Conservation (phyloP, 2,797 vertebrate genomes). For the Cephalopachus bancanus region DNA sequence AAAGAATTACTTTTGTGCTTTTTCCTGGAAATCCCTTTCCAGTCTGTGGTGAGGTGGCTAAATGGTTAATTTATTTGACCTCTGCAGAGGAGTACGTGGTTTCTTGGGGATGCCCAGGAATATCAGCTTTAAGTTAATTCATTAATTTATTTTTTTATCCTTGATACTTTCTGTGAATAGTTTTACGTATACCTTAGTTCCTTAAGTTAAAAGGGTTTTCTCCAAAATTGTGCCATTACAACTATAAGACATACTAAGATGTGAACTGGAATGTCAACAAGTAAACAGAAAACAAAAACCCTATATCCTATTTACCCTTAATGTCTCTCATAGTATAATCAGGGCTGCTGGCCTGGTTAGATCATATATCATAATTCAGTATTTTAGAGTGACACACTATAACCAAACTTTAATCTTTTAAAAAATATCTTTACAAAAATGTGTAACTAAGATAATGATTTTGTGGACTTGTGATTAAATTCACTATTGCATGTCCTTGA, state of each 20-base stretch:
- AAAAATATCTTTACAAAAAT: not conserved
- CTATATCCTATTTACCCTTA: not conserved
- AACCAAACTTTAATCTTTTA: not conserved
- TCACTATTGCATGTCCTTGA: not conserved
- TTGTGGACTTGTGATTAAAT: not conserved
- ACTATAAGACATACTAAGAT: not conserved
- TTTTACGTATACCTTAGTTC: not conserved
- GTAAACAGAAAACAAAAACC: not conserved
- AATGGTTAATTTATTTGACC: not conserved
- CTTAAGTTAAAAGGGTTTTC: not conserved
- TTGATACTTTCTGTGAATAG: not conserved
- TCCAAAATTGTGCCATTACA: conserved; percentile 13
- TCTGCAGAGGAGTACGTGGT: not conserved
- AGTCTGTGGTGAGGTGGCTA: not conserved
- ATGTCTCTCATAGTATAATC: not conserved
- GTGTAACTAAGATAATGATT: not conserved
- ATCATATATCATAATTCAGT: not conserved
- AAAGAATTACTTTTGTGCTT: not conserved
- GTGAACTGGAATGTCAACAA: not conserved
- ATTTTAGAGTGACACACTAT: not conserved
- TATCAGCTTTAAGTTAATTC: not conserved
- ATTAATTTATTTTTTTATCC: not conserved
- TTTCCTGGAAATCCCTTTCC: not conserved
- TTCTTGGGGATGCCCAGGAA: conserved; percentile 2
- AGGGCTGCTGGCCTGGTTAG: not conserved